Percentiles rank a stretch among this genome's conserved stretches.
These are phyloP conservation scores for Griposia aprilina DNA, from an alignment of 2,888 invertebrate genomes.

Conservation along the genomic window DNA sequence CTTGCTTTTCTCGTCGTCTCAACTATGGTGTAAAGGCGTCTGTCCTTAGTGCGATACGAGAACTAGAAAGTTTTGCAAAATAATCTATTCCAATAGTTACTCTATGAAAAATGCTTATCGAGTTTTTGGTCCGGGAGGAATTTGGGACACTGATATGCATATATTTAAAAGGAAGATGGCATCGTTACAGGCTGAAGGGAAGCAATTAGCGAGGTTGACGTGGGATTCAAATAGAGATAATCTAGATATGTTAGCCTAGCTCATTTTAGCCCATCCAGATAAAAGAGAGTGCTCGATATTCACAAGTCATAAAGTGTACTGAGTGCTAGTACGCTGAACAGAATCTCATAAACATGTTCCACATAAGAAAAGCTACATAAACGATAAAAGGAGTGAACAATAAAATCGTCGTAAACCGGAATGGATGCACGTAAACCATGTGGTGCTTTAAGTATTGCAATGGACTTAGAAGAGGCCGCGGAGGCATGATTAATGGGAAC, in stretches of 20 bases:
- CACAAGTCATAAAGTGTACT: slow-evolving; percentile 40
- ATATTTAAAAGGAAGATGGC: slow-evolving; percentile 27
- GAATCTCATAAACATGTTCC: slow-evolving; percentile 55
- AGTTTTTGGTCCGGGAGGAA: slow-evolving; percentile 4
- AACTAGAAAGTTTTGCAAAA: slow-evolving; percentile 21
- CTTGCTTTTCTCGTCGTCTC: slow-evolving; percentile 24
- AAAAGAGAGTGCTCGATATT: slow-evolving; percentile 41
- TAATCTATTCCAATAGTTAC: slow-evolving; percentile 2
- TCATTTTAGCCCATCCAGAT: slow-evolving; percentile 20
- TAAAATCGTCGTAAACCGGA: slow-evolving; percentile 73
- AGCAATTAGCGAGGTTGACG: slow-evolving; percentile 17
- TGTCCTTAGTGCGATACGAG: slow-evolving; percentile 30
- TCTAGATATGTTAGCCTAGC: slow-evolving; percentile 25
- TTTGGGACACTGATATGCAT: slow-evolving; percentile 28
- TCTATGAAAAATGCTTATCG: slow-evolving; percentile 8
- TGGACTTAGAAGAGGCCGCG: slow-evolving; percentile 33
- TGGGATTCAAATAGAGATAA: slow-evolving; percentile 12
- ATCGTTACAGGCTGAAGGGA: slow-evolving; percentile 23
- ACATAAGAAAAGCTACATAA: slow-evolving; percentile 61
- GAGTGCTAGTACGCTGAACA: slow-evolving; percentile 42
- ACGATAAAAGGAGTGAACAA: slow-evolving; percentile 70
- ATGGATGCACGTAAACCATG: slow-evolving; percentile 69
- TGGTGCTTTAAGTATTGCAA: slow-evolving; percentile 53
- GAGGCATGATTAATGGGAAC: slow-evolving; percentile 40
- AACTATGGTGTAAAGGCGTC: slow-evolving; percentile 2